These are phyloP conservation scores for Gandaritis pyraliata DNA, from an alignment of 2,888 invertebrate species.

Conservation along the genomic window DNA sequence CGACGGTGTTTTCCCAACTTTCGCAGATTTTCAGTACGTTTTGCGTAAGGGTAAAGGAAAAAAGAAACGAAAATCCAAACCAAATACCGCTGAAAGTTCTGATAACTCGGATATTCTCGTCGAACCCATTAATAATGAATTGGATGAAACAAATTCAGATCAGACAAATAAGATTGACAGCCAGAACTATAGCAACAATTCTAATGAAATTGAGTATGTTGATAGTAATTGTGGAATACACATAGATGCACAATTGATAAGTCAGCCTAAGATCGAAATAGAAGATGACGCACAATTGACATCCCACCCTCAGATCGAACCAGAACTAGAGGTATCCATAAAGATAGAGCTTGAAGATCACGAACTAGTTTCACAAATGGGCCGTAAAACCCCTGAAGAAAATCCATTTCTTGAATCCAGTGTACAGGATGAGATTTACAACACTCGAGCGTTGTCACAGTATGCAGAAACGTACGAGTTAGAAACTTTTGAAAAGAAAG, in stretches of 20 bases:
- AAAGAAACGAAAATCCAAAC: slow-evolving; percentile 22
- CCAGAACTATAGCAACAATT: neutral
- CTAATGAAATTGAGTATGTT: slow-evolving; percentile 2
- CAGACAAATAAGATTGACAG: neutral
- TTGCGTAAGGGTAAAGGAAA: slow-evolving; percentile 31
- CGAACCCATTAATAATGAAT: slow-evolving; percentile 5
- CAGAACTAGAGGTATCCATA: neutral
- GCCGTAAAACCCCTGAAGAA: neutral
- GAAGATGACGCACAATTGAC: neutral
- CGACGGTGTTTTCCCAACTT: neutral
- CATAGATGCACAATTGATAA: slow-evolving; percentile 15
- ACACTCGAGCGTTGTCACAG: slow-evolving; percentile 52
- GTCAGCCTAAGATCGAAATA: slow-evolving; percentile 1
- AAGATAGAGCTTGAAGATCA: neutral
- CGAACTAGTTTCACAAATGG: neutral
- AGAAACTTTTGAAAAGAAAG: slow-evolving; percentile 67
- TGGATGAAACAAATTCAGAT: slow-evolving; percentile 5
- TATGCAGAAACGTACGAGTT: slow-evolving; percentile 63
- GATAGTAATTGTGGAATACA: slow-evolving; percentile 9
- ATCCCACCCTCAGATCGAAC: neutral
- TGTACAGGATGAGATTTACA: slow-evolving; percentile 8
- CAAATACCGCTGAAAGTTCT: slow-evolving; percentile 16
- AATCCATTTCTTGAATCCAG: neutral
- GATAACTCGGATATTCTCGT: slow-evolving; percentile 10
- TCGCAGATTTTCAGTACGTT: slow-evolving; percentile 18